Base-by-base conservation (phyloP, 2,888 invertebrate species). In the Scelioninae gen. 2 region DNA sequence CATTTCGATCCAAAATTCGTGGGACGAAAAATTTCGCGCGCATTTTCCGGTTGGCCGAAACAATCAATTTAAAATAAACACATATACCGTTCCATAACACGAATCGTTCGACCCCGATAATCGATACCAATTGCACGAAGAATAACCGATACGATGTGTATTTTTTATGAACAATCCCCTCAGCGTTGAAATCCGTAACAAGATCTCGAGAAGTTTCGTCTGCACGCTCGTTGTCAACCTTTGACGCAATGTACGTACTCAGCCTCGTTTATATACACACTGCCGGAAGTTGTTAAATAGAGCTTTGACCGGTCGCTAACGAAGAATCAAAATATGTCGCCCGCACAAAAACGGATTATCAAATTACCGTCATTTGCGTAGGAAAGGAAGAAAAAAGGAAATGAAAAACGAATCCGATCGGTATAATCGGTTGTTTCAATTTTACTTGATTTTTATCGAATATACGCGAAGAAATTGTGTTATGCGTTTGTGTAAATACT, bases 241-340 rank as follows among this genome's bases (percentile, higher is more conserved):
- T 39, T 39, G 41, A 19, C 41, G 19, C 7, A 16, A 16, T 2
- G 39, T n/a, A 41, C n/a, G 19, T 41, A 41, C n/a, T 16, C 7
- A n/a, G 2, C 2, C 19, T 18, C 18, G 19, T 41, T 41, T 41
- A 41, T 41, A 45, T 25, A 9, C 25, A 25, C 25, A 18, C 13
- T 45, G 13, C 9, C 2, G 45, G 7, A 48, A 31, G 13, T 48
- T 31, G 48, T 31, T 31, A 48, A 15, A 48, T 16, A 7, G 9
- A 31, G 25, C 16, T 28, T 48, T 48, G 16, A 48, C 31, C 15
- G 31, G 28, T 48, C 16, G 3, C 48, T 31, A 48, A 48, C 25
- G 31, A 48, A 11, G 31, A 15, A 4, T 28, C 9, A 15, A 28
- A 48, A 31, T 48, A 31, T 4, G 16, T 15, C 48, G 31, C 31